Evolutionary conservation across 2,888 invertebrate genomes (phyloP), one percentile per base, ranked within the genome.

Genomic region (Hyposoter dolosus): DNA sequence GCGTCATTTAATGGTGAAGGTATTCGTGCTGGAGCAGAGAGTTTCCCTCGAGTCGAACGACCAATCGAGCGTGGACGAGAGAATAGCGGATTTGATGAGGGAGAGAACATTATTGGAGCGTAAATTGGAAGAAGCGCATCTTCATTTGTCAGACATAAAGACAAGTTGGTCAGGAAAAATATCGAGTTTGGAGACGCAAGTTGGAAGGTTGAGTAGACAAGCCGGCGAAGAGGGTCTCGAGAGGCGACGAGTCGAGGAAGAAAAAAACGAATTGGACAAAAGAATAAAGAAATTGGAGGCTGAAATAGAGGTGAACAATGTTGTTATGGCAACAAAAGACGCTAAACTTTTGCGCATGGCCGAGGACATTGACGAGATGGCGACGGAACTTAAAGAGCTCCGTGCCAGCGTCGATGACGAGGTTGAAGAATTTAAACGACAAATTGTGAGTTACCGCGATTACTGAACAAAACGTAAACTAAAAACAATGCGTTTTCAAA

Each of bases 91-190:
- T 56, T 91, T 96, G 1, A 94, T 95, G 88, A 95, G 95, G n/a
- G 96, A 97, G 90, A 94, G 96, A 76, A 95, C 95, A 87, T 93
- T 97, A 35, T 94, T 98, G 45, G 97, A 97, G 88, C 96, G 97
- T 85, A 96, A 97, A 90, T 94, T 98, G 83, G 97, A 98, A 90
- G 98, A 98, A 92, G 96, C 98, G 0, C 97, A 98, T 92, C 95
- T 98, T 91, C 98, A 98, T 93, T 94, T 98, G 47, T 97, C 97
- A 0, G 98, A 98, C 91, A 98, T 98, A 88, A 98, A 98, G 93
- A 97, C 97, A 0, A 97, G 97, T 0, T 98, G 98, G 98, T 98
- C 98, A 91, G 97, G 97, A 17, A 98, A 98, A 94, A 98, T 98
- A 90, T 96, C 98, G 19, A 96, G 97, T 0, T 94, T 98, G 60